phyloP scores from a whole-genome alignment of 2,888 invertebrate genomes.

The Andrena bucephala region DNA sequence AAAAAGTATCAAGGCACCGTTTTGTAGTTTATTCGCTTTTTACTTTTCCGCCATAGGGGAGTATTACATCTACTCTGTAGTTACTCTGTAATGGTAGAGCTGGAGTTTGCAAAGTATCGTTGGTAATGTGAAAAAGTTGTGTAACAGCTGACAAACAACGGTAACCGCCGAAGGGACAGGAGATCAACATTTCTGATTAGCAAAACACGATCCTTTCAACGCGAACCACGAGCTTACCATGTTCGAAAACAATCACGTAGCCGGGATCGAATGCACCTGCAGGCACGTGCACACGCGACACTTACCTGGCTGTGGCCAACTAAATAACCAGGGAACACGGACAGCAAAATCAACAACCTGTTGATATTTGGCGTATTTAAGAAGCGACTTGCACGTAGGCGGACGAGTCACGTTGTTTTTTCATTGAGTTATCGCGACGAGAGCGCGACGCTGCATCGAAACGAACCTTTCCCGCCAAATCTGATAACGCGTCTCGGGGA shows the following conservation, averaged over 20 bases:
- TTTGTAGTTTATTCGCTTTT: not conserved
- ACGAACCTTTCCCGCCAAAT: constrained; percentile 39
- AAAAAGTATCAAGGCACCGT: too few relatives aligned
- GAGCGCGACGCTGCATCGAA: constrained; percentile 22
- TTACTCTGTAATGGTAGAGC: not conserved
- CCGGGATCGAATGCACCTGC: constrained; percentile 14
- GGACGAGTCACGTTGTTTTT: constrained; percentile 45
- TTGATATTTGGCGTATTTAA: constrained; percentile 75
- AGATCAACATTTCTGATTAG: constrained; percentile 36
- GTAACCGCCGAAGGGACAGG: not conserved
- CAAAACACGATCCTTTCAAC: constrained; percentile 11
- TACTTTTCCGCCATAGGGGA: too few relatives aligned
- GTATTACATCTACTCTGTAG: too few relatives aligned
- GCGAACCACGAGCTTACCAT: not conserved
- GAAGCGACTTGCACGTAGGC: constrained; percentile 45
- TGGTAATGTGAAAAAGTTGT: not conserved
- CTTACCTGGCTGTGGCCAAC: constrained; percentile 57
- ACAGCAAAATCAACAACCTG: constrained; percentile 74
- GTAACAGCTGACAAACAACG: not conserved
- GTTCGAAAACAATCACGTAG: constrained; percentile 41
- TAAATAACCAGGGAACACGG: constrained; percentile 69
- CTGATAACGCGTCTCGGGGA: constrained; percentile 31
- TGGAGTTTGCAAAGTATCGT: not conserved
- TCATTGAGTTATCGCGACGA: constrained; percentile 56
- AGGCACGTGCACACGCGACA: constrained; percentile 23